Conservation (phyloP, 2,888 invertebrate species). For the Esperia sulphurella region DNA sequence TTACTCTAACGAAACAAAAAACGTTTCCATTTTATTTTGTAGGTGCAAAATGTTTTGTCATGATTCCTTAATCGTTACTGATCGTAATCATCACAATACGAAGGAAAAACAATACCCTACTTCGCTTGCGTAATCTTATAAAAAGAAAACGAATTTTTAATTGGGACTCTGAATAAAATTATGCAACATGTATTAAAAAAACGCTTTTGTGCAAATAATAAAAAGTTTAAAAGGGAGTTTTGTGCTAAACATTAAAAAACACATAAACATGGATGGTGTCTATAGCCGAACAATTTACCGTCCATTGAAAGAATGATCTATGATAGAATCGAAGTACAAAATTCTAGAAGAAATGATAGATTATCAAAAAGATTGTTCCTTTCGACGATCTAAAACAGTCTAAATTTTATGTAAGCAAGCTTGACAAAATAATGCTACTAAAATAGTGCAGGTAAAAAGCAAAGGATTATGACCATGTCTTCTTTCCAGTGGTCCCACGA, state of each 20-base stretch:
- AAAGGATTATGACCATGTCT: too few relatives aligned
- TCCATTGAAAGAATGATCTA: background rate
- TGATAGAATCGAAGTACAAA: background rate
- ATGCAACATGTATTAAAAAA: background rate
- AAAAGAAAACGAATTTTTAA: too few relatives aligned
- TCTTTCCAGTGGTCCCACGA: too few relatives aligned
- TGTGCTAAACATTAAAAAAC: background rate
- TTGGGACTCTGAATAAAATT: too few relatives aligned
- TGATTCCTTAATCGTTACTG: too few relatives aligned
- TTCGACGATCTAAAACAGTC: slow-evolving; percentile 15
- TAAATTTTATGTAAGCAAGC: slow-evolving; percentile 22
- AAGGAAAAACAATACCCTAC: too few relatives aligned
- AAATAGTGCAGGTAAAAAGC: slow-evolving; percentile 24
- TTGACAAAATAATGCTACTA: slow-evolving; percentile 24
- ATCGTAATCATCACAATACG: too few relatives aligned
- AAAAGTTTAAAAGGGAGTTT: background rate
- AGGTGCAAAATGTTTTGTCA: too few relatives aligned
- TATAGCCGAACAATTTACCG: background rate
- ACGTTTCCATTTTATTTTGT: too few relatives aligned
- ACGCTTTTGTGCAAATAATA: background rate
- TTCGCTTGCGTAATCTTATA: too few relatives aligned
- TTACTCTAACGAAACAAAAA: too few relatives aligned
- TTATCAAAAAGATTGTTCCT: slow-evolving; percentile 22
- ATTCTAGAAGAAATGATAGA: background rate
- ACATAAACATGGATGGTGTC: background rate